These are phyloP conservation scores for Caenorhabditis afra DNA, from an alignment of 2,888 invertebrate genomes.

Conservation along the genomic window DNA sequence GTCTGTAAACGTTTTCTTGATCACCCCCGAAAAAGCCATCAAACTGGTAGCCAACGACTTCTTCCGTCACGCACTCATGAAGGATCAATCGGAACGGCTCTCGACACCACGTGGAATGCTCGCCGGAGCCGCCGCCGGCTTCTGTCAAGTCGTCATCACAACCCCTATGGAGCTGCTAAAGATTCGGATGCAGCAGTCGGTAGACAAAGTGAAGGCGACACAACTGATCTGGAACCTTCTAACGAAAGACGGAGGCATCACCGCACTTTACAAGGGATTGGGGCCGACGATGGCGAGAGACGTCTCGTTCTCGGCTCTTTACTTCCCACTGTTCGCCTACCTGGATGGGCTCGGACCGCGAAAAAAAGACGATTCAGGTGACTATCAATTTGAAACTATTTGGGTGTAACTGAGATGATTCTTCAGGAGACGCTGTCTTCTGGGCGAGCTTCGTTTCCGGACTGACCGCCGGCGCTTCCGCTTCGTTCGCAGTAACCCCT, in stretches of 20 bases:
- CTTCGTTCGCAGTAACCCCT: slow-evolving; percentile 93
- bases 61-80: slow-evolving; percentile 89
- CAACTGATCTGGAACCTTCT: slow-evolving; percentile 44
- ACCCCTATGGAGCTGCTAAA: slow-evolving; percentile 99
- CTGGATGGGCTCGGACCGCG: slow-evolving; percentile 85
- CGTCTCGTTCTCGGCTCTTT: slow-evolving; percentile 83
- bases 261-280: slow-evolving; percentile 93
- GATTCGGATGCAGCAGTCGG: slow-evolving; percentile 91
- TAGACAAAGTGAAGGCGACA: slow-evolving; percentile 41
- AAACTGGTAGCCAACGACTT: slow-evolving; percentile 97
- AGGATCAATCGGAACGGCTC: slow-evolving; percentile 57
- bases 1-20: slow-evolving; percentile 94
- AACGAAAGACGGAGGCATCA: slow-evolving; percentile 84
- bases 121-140: slow-evolving; percentile 94
- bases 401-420: neutral
- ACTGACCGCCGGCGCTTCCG: slow-evolving; percentile 90
- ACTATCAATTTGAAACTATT: slow-evolving; percentile 87
- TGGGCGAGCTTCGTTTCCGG: slow-evolving; percentile 85
- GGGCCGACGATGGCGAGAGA: slow-evolving; percentile 89
- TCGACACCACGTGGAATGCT: slow-evolving; percentile 84
- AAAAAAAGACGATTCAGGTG: slow-evolving; percentile 85
- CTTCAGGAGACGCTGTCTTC: slow-evolving; percentile 85
- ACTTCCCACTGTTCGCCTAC: slow-evolving; percentile 97
- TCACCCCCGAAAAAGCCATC: slow-evolving; percentile 98
- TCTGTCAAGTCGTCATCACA: slow-evolving; percentile 95